These are phyloP conservation scores for Hypanus sabinus DNA, from an alignment of 2,113 vertebrate species.

Conservation along the genomic window DNA sequence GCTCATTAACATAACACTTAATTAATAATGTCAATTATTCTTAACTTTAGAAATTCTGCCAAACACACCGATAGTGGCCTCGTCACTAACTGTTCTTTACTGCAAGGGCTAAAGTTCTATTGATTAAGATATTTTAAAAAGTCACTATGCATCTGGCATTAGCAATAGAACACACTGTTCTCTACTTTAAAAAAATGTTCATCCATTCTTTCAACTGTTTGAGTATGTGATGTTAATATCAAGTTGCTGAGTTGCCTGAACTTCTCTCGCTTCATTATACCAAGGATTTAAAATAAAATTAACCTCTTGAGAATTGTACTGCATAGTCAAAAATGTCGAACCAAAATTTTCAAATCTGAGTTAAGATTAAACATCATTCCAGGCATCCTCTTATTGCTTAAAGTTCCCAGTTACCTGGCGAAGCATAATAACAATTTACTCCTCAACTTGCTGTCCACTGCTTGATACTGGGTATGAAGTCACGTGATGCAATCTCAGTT, in stretches of 20 bases:
- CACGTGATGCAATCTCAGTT: no score
- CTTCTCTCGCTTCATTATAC: neutral
- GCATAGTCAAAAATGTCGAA: neutral
- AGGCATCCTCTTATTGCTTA: neutral
- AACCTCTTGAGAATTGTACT: neutral
- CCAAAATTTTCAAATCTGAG: neutral
- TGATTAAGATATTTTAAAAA: neutral
- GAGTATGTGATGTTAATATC: neutral
- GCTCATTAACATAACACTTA: neutral
- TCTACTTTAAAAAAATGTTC: neutral
- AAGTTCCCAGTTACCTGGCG: no score
- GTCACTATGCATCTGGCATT: neutral
- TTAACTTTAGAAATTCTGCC: neutral
- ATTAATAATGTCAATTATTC: neutral
- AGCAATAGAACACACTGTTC: slow-evolving; percentile 13
- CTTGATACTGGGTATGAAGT: no score
- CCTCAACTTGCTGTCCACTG: no score
- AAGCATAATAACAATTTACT: neutral
- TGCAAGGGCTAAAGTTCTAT: neutral
- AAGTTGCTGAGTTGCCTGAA: neutral
- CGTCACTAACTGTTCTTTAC: neutral
- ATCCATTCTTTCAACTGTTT: neutral
- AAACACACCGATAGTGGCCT: neutral
- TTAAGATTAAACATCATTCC: neutral
- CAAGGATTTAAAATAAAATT: neutral